Evolutionary conservation across 1,140 invertebrate genomes (phyloP).

Genomic region (Rhagoletis zephyria): DNA sequence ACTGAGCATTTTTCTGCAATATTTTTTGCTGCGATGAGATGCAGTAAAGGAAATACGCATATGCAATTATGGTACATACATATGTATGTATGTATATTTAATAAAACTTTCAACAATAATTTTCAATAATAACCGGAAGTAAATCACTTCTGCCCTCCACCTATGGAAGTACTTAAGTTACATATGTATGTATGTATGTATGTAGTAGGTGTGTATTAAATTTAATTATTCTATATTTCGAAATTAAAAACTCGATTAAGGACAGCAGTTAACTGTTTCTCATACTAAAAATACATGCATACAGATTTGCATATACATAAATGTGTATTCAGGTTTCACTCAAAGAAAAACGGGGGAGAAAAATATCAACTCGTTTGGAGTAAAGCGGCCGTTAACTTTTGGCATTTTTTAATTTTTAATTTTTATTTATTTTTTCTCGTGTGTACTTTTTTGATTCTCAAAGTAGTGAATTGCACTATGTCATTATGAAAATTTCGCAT

Average conservation of each 20-base stretch:
- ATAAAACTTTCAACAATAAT: constrained; percentile 45
- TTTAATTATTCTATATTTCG: constrained; percentile 26
- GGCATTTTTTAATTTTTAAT: neutral
- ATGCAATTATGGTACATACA: neutral
- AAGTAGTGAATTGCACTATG: constrained; percentile 3
- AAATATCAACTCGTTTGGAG: neutral
- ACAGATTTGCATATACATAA: neutral
- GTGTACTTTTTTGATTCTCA: neutral
- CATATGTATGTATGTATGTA: too few relatives aligned
- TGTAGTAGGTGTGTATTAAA: neutral
- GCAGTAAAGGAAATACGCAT: neutral
- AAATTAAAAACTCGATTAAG: constrained; percentile 4
- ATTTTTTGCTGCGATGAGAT: neutral
- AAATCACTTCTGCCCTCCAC: neutral
- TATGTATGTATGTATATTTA: neutral
- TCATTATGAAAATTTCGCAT: neutral
- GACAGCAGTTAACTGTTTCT: neutral
- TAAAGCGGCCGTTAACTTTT: neutral
- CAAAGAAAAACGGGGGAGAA: constrained; percentile 9
- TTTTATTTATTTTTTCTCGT: neutral
- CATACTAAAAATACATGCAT: neutral
- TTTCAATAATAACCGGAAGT: neutral
- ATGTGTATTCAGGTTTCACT: constrained; percentile 30
- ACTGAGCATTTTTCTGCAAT: neutral
- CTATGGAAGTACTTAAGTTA: neutral